Percentiles rank a stretch among this genome's conserved stretches.
These are phyloP conservation scores for Platysteira castanea DNA, from an alignment of 2,113 vertebrate species.

Conservation along the genomic window DNA sequence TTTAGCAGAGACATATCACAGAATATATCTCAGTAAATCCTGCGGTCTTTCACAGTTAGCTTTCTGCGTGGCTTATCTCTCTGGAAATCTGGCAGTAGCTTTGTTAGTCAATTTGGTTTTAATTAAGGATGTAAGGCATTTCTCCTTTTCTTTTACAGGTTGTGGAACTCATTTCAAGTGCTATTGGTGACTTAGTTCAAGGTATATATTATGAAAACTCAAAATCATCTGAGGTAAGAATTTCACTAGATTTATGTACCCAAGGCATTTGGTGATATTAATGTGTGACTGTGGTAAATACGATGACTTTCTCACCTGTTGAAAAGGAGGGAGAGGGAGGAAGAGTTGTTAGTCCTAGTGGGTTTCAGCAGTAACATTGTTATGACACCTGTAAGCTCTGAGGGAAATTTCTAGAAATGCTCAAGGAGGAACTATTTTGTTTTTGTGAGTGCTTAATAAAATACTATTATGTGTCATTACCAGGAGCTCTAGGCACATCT, in stretches of 20 bases:
- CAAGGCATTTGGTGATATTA: not conserved
- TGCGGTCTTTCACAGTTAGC: not conserved
- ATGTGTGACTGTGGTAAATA: not conserved
- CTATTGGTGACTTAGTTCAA: conserved; percentile 94
- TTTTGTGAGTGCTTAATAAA: not conserved
- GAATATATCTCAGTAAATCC: not conserved
- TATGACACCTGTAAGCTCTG: not conserved
- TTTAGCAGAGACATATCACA: conserved; percentile 1
- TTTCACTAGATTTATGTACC: not conserved
- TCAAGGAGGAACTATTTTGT: not conserved
- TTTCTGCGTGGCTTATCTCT: not conserved
- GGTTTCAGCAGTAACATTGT: not conserved
- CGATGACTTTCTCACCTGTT: conserved; percentile 8
- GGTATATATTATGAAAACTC: conserved; percentile 90
- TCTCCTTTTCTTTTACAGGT: conserved; percentile 78
- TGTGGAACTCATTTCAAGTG: conserved; percentile 92
- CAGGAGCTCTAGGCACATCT: not conserved
- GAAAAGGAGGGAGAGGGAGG: not conserved
- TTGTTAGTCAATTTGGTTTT: not conserved
- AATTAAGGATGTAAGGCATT: not conserved
- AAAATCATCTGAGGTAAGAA: conserved; percentile 80
- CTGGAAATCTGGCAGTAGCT: conserved; percentile 6
- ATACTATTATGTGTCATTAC: not conserved
- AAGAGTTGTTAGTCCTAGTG: not conserved
- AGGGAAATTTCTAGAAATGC: not conserved